Percentiles rank a stretch among this genome's conserved stretches.
These are phyloP conservation scores for Erpornis zantholeuca DNA, from an alignment of 2,113 vertebrate genomes.

Conservation along the genomic window DNA sequence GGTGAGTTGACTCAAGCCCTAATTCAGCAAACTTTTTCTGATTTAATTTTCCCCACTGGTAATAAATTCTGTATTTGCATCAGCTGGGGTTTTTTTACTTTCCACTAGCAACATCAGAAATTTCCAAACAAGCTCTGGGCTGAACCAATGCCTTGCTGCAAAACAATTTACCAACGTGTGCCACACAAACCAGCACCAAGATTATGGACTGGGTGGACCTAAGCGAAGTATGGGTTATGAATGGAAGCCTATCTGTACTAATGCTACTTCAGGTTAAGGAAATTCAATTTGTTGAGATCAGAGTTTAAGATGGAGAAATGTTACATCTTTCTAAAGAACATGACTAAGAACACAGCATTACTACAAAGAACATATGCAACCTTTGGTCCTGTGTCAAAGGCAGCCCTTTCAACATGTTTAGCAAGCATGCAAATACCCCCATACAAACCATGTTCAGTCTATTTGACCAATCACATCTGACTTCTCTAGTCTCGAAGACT, in stretches of 20 bases:
- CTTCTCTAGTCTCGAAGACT: not conserved
- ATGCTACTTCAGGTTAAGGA: not conserved
- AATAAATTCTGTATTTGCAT: not conserved
- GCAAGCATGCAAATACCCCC: not conserved
- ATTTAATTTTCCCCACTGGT: not conserved
- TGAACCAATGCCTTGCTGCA: fast-evolving
- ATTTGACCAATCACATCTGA: not conserved
- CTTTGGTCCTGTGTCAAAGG: not conserved
- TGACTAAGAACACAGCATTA: not conserved
- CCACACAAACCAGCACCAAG: not conserved
- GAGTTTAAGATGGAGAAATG: not conserved
- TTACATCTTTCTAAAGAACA: not conserved
- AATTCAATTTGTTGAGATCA: not conserved
- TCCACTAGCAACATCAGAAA: not conserved
- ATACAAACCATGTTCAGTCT: not conserved
- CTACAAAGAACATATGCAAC: not conserved
- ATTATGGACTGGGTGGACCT: not conserved
- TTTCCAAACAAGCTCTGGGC: not conserved
- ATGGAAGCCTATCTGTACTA: not conserved
- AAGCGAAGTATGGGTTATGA: not conserved
- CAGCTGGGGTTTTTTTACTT: not conserved
- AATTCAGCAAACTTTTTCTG: not conserved
- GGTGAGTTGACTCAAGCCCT: not conserved
- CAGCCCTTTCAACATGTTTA: not conserved
- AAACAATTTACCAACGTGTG: not conserved